Base-by-base conservation (phyloP, 1,140 invertebrate genomes). In the Dendroctonus ponderosae region DNA sequence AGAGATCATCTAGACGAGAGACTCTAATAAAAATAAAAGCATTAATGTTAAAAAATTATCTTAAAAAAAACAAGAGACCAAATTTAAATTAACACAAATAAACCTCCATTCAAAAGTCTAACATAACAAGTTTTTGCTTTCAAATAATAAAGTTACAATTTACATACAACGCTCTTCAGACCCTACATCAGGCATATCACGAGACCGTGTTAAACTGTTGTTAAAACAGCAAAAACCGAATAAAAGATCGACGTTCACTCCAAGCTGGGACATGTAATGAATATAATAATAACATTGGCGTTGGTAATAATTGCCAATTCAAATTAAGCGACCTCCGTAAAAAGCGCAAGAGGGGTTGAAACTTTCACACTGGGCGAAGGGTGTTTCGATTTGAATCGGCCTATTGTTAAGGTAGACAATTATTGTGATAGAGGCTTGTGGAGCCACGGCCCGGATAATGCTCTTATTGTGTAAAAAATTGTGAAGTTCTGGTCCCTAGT, bases 221-320 rank as follows among this genome's bases (percentile, higher is more conserved):
- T 68, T 65, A 68, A 68, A 66, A 68, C 67, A 68, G 60, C 66
- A 66, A 68, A 68, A 60, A 46, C 38, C 12, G 46, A 50, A 48
- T 49, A 61, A 40, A 40, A 12, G 50, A 14, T 49, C 50, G 15
- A 40, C n/a, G 39, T 39, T 15, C 42, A 46, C 59, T 52, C 66
- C 51, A 44, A 14, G 62, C 62, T 26, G 49, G 53, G 50, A 53
- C 59, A 49, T 68, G 62, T 68, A 68, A 68, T 68, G 67, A 65
- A 68, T 68, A 68, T 68, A 68, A 68, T 68, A 68, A 68, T 62
- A 68, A 68, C 67, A 68, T 68, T 46, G 67, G 41, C 67, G 66
- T 59, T 57, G 67, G 62, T 60, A 60, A 66, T 64, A 68, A 68
- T 68, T 68, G 67, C 41, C 67, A 68, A 68, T 68, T 68, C 67